phyloP scores from a whole-genome alignment of 2,888 invertebrate species.

The Protonemura montana region DNA sequence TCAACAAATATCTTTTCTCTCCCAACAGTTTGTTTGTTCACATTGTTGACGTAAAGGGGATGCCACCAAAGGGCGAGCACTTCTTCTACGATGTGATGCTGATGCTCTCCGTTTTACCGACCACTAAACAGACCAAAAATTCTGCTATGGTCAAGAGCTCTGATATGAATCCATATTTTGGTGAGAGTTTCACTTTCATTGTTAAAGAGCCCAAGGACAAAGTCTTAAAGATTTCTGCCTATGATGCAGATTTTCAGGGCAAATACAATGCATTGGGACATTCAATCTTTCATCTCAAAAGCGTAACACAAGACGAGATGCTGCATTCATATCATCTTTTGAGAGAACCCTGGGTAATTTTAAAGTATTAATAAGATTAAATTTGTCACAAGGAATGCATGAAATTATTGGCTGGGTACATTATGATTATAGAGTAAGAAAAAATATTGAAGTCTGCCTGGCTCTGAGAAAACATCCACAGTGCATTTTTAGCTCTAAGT shows the following conservation, averaged over 20 bases:
- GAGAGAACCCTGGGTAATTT: constrained; percentile 52
- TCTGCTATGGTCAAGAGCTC: constrained; percentile 52
- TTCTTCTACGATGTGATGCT: constrained; percentile 52
- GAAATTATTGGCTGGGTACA: no score
- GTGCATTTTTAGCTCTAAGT: no score
- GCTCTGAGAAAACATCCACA: no score
- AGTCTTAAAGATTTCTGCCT: constrained; percentile 54
- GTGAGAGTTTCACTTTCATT: constrained; percentile 54
- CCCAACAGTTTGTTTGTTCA: constrained; percentile 46
- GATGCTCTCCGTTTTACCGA: constrained; percentile 53
- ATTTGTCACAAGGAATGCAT: no score
- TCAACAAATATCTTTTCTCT: no score
- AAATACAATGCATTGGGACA: constrained; percentile 56
- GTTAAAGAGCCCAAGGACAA: constrained; percentile 52
- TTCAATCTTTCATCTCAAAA: constrained; percentile 53
- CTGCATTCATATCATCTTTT: constrained; percentile 51
- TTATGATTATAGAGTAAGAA: no score
- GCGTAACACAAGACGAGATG: constrained; percentile 48
- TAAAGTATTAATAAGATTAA: neutral
- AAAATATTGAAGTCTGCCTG: no score
- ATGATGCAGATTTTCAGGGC: constrained; percentile 53
- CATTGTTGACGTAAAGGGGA: constrained; percentile 53
- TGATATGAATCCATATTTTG: constrained; percentile 52
- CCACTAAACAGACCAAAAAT: constrained; percentile 51
- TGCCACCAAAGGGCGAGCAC: constrained; percentile 53